Conservation (phyloP, 2,888 invertebrate genomes). For the Microplitis manilae region DNA sequence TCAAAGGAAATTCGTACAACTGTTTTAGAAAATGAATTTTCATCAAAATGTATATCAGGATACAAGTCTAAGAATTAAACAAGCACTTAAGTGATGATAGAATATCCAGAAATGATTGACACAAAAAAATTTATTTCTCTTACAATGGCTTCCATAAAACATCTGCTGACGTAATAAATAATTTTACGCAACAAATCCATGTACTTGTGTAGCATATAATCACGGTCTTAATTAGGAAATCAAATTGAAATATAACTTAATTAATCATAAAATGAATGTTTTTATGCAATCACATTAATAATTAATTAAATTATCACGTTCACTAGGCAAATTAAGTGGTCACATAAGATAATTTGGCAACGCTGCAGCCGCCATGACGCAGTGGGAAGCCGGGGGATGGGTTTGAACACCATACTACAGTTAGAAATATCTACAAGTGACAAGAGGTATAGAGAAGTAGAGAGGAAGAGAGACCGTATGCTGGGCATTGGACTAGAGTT, state of each 20-base stretch:
- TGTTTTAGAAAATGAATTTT: too few species aligned
- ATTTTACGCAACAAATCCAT: neutral
- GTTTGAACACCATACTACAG: slow-evolving; percentile 46
- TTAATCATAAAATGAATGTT: slow-evolving; percentile 19
- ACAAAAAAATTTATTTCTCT: neutral
- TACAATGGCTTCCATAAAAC: neutral
- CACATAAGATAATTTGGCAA: slow-evolving; percentile 68
- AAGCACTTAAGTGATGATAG: too few species aligned
- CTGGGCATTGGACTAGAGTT: slow-evolving; percentile 32
- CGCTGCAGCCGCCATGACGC: slow-evolving; percentile 62
- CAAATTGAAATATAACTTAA: slow-evolving; percentile 4
- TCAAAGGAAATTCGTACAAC: too few species aligned
- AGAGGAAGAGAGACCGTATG: slow-evolving; percentile 42
- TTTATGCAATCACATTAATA: slow-evolving; percentile 25
- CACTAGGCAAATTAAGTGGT: slow-evolving; percentile 56
- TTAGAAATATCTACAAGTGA: slow-evolving; percentile 51
- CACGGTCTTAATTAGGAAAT: slow-evolving; percentile 3
- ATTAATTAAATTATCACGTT: slow-evolving; percentile 57
- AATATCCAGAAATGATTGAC: too few species aligned
- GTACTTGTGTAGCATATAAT: neutral
- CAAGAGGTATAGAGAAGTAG: slow-evolving; percentile 34
- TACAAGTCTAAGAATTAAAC: too few species aligned
- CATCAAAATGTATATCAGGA: too few species aligned
- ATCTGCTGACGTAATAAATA: neutral
- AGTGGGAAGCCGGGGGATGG: slow-evolving; percentile 42